Base-by-base conservation (phyloP, 2,113 vertebrate species). In the Accipiter virgatus region DNA sequence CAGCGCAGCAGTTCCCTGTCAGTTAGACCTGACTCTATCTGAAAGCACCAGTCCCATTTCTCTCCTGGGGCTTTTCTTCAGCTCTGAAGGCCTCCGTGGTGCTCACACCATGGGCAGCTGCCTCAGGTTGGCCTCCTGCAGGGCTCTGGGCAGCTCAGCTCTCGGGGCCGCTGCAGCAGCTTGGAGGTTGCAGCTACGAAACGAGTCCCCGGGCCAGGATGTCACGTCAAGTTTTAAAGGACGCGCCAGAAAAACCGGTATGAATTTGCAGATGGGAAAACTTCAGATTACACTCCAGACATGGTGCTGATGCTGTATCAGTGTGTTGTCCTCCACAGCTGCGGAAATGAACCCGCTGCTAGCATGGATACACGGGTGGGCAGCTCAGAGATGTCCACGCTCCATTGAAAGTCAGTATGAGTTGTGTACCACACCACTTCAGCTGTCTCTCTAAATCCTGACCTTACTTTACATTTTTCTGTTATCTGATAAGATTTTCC, bases 41-140 rank as follows among this genome's bases (percentile, higher is more conserved):
- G 38, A 73, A 86, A 77, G 16, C 20, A 78, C 11, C 29, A 38
- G 45, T 25, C 29, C 32, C 17, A 7, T 86, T 93, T 83, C 42
- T n/a, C 13, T 66, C n/a, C 48, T 27, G 53, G 43, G 31, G 17
- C 23, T 90, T 82, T 80, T 6, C 61, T 68, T 87, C 27, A 79
- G 11, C 22, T 93, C 61, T 5, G 6, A 82, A 86, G 34, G 8
- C 38, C 13, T 47, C 40, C 2, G 0, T 14, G 40, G 42, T 48
- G 31, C n/a, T 85, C 2, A 1, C 7, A 26, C 25, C 4, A 2
- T 3, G 23, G 31, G 34, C 5, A 1, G n/a, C 8, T 40, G 5
- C 32, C 40, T 68, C 53, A 67, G 23, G 34, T 31, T 67, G 50
- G 26, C 48, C 40, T 82, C 12, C 55, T 81, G 22, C 42, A n/a